Conservation (phyloP, 2,888 invertebrate species). For the Endotricha flammealis region DNA sequence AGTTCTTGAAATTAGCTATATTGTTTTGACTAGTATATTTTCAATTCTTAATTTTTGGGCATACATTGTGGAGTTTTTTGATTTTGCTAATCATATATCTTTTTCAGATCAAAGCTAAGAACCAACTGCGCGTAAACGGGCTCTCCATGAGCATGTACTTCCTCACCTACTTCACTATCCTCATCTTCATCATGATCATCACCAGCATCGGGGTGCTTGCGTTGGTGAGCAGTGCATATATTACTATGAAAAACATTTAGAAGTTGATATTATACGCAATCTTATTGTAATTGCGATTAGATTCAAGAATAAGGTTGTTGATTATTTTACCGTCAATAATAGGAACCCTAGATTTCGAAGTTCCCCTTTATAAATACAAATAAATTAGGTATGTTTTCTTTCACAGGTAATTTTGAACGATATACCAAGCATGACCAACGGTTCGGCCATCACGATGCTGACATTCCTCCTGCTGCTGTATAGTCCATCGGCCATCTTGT, state of each 20-base stretch:
- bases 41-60: too few relatives aligned
- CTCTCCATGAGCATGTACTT: conserved; percentile 86
- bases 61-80: background rate
- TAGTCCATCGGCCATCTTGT: conserved; percentile 86
- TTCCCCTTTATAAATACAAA: too few relatives aligned
- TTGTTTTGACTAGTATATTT: too few relatives aligned
- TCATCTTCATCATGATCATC: conserved; percentile 82
- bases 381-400: background rate
- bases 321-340: too few relatives aligned
- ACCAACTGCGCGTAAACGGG: conserved; percentile 89
- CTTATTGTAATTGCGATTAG: too few relatives aligned
- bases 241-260: too few relatives aligned
- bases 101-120: conserved; percentile 87
- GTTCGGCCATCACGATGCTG: conserved; percentile 83
- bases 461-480: conserved; percentile 83
- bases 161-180: conserved; percentile 84
- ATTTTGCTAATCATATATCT: background rate
- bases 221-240: too few relatives aligned
- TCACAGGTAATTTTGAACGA: conserved; percentile 81
- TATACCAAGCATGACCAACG: conserved; percentile 83
- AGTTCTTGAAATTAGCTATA: too few relatives aligned
- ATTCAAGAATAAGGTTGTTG: too few relatives aligned
- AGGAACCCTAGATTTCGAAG: too few relatives aligned
- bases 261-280: too few relatives aligned
- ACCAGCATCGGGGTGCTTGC: conserved; percentile 81